phyloP scores from a whole-genome alignment of 1,140 invertebrate species.

The Halictus rubicundus region DNA sequence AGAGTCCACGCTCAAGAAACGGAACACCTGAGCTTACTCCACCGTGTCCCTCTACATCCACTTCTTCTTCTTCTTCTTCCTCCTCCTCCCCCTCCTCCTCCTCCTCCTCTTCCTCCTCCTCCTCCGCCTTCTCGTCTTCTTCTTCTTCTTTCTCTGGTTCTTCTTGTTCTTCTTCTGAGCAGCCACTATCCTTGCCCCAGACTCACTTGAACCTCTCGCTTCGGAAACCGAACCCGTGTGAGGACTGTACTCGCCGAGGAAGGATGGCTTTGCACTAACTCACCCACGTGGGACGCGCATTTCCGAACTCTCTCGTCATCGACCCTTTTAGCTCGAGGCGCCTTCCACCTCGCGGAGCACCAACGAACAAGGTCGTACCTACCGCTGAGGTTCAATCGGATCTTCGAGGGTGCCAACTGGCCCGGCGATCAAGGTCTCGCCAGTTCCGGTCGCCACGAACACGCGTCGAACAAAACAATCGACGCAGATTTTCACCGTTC shows the following conservation, averaged over 20 bases:
- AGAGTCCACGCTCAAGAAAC: conserved; percentile 60
- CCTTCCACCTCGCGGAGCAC: conserved; percentile 57
- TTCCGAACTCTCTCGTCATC: conserved; percentile 78
- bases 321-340: conserved; percentile 74
- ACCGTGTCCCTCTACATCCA: conserved; percentile 22
- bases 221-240: conserved; percentile 40
- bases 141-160: too few relatives aligned
- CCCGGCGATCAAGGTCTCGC: conserved; percentile 35
- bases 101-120: too few relatives aligned
- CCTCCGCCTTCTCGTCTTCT: not conserved
- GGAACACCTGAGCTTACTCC: conserved; percentile 69
- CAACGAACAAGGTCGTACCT: conserved; percentile 60
- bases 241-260: conserved; percentile 63
- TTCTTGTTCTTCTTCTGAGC: conserved; percentile 17
- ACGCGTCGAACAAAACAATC: not conserved
- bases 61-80: conserved; percentile 16
- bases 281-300: conserved; percentile 73
- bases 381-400: conserved; percentile 48
- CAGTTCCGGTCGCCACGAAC: conserved; percentile 29
- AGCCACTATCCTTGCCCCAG: conserved; percentile 11
- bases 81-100: not conserved
- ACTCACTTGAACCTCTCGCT: conserved; percentile 30
- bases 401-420: conserved; percentile 56
- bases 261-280: conserved; percentile 73
- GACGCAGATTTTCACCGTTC: too few relatives aligned